Conservation (phyloP, 2,888 invertebrate species). For the Drosophila prostipennis region DNA sequence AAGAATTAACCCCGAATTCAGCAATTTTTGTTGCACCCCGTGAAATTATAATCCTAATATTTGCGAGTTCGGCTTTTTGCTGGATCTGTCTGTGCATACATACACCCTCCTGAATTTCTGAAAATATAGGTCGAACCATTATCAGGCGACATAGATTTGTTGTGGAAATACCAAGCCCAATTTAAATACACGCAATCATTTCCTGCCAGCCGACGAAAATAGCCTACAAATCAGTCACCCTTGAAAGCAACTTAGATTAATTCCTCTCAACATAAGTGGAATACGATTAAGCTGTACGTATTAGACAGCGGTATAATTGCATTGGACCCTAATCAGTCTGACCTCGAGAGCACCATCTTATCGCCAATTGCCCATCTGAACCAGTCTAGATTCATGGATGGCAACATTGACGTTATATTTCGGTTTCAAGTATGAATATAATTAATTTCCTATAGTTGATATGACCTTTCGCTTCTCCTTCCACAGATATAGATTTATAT, state of each 20-base stretch:
- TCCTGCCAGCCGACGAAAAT: conserved; percentile 17
- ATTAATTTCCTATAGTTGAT: neutral
- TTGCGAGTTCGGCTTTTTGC: too few relatives aligned
- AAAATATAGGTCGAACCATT: neutral
- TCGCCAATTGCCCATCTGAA: conserved; percentile 1
- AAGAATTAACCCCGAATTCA: too few relatives aligned
- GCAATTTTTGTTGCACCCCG: too few relatives aligned
- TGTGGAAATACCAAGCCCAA: neutral
- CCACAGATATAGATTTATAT: too few relatives aligned
- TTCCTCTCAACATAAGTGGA: conserved; percentile 3
- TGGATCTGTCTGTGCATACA: too few relatives aligned
- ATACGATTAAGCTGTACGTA: conserved; percentile 1
- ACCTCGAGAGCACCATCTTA: conserved; percentile 9
- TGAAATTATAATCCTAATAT: too few relatives aligned
- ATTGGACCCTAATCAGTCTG: conserved; percentile 8
- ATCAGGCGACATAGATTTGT: neutral
- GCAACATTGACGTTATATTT: neutral
- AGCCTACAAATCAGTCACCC: conserved; percentile 4
- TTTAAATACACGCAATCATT: conserved; percentile 4
- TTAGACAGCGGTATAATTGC: neutral
- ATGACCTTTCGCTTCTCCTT: too few relatives aligned
- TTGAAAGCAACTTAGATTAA: conserved; percentile 13
- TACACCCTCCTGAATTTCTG: neutral
- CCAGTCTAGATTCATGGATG: neutral
- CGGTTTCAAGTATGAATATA: neutral